Evolutionary conservation across 2,888 invertebrate genomes (phyloP).

Genomic region (Mystacides longicornis): DNA sequence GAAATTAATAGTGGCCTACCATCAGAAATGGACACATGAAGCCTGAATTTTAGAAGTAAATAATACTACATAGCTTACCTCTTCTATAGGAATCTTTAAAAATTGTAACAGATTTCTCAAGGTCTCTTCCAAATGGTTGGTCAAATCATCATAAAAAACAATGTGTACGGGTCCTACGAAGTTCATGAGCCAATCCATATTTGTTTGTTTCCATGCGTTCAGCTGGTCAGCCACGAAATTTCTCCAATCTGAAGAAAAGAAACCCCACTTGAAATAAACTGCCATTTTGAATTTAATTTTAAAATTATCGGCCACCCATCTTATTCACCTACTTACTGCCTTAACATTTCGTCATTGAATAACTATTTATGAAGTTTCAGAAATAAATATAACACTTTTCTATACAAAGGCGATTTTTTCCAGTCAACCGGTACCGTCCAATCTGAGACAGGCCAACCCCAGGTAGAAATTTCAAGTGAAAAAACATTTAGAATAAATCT

Average conservation of each 20-base stretch:
- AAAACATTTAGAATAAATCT: too few species aligned
- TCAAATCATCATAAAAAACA: slow-evolving; percentile 63
- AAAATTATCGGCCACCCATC: too few species aligned
- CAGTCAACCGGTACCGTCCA: too few species aligned
- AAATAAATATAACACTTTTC: too few species aligned
- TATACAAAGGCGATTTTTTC: too few species aligned
- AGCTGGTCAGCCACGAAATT: slow-evolving; percentile 61
- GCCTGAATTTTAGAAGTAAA: not conserved
- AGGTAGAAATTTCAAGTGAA: too few species aligned
- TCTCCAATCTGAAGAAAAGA: slow-evolving; percentile 55
- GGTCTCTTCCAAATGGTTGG: slow-evolving; percentile 51
- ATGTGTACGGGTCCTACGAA: slow-evolving; percentile 63
- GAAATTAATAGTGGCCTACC: not conserved
- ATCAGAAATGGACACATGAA: not conserved
- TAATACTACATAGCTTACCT: slow-evolving; percentile 34
- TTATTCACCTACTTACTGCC: too few species aligned
- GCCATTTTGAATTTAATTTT: too few species aligned
- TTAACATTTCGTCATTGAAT: too few species aligned
- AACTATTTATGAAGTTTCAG: too few species aligned
- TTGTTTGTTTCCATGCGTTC: slow-evolving; percentile 60
- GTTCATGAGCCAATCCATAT: slow-evolving; percentile 61
- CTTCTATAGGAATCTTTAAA: slow-evolving; percentile 47
- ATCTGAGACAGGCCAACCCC: too few species aligned
- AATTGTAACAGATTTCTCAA: slow-evolving; percentile 54
- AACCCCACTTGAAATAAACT: too few species aligned